Base-by-base conservation (phyloP, 1,140 invertebrate genomes). In the Drosophila carrolli region DNA sequence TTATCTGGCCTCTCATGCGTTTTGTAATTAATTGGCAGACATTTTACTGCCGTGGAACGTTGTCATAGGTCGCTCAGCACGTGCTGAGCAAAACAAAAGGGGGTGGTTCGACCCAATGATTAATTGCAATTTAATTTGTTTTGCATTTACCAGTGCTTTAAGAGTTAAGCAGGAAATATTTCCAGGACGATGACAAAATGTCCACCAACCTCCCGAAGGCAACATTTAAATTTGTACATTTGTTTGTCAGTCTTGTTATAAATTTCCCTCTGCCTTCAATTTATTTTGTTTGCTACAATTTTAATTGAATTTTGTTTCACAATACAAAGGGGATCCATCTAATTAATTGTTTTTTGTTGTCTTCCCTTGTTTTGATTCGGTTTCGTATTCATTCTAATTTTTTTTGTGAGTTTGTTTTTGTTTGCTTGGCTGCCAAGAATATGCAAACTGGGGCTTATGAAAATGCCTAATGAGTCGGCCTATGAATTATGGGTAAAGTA, bases 71-170 rank as follows among this genome's bases (percentile, higher is more conserved):
- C 51, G 74, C 57, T 65, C 83, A 68, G 78, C 82, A 86, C 82
- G 82, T 86, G 75, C 59, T 68, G 70, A 37, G 47, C 27, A 27
- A 32, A 40, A 46, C 38, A 11, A 41, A 23, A 50, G 48, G 35
- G 29, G 35, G 6, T 23, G 67, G 37, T 47, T 75, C 60, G 61
- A 78, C 75, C 75, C 72, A 80, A 88, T 88, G 84, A 88, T 89
- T 88, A 88, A 88, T 88, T 88, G 83, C 83, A 88, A 88, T 88
- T 89, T 88, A 89, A 88, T 89, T 89, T 89, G 79, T 89, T 79
- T 83, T 72, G 63, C 76, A 88, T 89, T 89, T 74, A 50, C 47
- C 41, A 27, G 40, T 14, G 19, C 40, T 29, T 38, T 48, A 38
- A 54, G 27, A 19, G 54, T 29, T 41, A 13, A 41, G 9, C 13